Base-by-base conservation (phyloP, 2,113 vertebrate species). In the Greenwoodochromis staneri region DNA sequence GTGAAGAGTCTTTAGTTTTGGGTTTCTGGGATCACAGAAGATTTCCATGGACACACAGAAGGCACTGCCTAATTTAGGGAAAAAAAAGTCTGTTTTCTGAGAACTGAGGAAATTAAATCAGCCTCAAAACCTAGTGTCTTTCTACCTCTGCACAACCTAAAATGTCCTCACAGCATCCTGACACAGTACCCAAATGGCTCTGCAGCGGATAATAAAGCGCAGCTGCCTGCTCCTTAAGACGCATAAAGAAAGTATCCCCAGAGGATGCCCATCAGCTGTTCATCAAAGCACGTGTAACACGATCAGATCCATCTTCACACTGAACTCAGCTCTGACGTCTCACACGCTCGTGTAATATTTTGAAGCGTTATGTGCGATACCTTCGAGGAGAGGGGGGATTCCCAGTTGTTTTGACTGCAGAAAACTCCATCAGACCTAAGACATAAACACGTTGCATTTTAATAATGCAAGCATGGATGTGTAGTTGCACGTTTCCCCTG, bases 361-460 rank as follows among this genome's bases (percentile, higher is more conserved):
- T 29, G 24, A 40, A 69, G 36, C 3, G 16, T 21, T 9, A 4
- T 9, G 42, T 55, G 47, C 16, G 17, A 57, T 69, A 97, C 97
- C 97, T 97, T 83, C 97, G 93, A 54, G 97, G 96, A n/a, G 97
- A 96, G 1, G 97, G 97, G 8, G 86, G 84, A 36, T 85, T 91
- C 42, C 97, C 97, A n/a, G 42, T 87, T 9, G 95, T 95, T 91
- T 92, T 95, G 54, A 97, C 96, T 12, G 83, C 86, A 78, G 96
- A 96, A 90, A 97, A 97, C 92, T 97, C 97, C 97, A 97, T 97
- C 81, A 97, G 91, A 34, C 97, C 97, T 97, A 40, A 84, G 42
- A 91, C 40, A 91, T 9, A 85, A 61, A 45, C 11, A 49, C 6
- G 11, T 4, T 16, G 4, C 2, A 27, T n/a, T 45, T 42, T 2